Evolutionary conservation across 2,113 vertebrate genomes (phyloP).

Genomic region (Notiomystis cincta): DNA sequence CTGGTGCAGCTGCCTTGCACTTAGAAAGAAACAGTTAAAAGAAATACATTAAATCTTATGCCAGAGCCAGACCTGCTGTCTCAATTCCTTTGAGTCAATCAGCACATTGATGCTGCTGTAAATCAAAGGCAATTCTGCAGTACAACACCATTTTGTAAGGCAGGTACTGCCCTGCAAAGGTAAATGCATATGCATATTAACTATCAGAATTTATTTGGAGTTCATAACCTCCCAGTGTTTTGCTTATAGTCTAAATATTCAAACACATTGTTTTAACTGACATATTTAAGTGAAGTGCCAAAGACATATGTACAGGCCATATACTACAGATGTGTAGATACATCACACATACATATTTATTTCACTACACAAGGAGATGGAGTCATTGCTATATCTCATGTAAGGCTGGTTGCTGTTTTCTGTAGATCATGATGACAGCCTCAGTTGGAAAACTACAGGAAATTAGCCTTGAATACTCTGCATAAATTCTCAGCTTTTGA

Average conservation of each 20-base stretch:
- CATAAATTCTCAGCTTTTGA: not conserved
- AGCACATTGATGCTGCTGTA: not conserved
- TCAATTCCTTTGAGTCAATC: conserved; percentile 23
- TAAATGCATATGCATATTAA: not conserved
- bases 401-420: not conserved
- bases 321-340: not conserved
- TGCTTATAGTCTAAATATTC: not conserved
- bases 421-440: not conserved
- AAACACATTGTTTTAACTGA: not conserved
- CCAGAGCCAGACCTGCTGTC: not conserved
- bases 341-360: not conserved
- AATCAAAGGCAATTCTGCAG: conserved; percentile 30
- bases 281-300: not conserved
- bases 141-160: not conserved
- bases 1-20: not conserved
- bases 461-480: not conserved
- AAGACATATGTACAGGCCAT: not conserved
- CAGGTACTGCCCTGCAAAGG: not conserved
- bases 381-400: not conserved
- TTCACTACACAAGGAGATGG: not conserved
- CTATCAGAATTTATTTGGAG: not conserved
- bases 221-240: not conserved
- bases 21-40: conserved; percentile 24
- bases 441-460: not conserved
- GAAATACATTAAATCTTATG: not conserved